phyloP scores from a whole-genome alignment of 2,888 invertebrate genomes.

The Meteorus colon region DNA sequence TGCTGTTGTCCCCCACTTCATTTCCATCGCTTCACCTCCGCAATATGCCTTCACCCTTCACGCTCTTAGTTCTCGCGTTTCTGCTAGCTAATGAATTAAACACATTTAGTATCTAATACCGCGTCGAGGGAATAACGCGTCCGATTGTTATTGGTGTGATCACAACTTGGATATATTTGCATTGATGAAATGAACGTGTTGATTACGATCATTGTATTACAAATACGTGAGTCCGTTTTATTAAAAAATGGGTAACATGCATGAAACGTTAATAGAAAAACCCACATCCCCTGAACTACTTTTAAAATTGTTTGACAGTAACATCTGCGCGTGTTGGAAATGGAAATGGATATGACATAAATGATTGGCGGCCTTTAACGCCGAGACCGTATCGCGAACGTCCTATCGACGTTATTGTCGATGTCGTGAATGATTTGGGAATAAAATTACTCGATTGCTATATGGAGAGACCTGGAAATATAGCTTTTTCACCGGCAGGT shows the following conservation, averaged over 20 bases:
- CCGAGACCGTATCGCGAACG: conserved; percentile 52
- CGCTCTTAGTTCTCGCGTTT: conserved; percentile 24
- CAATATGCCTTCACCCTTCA: conserved; percentile 31
- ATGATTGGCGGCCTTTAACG: conserved; percentile 51
- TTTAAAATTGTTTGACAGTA: conserved; percentile 25
- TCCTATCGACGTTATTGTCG: conserved; percentile 85
- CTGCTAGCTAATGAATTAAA: conserved; percentile 40
- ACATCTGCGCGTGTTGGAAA: not conserved
- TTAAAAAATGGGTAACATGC: conserved; percentile 11
- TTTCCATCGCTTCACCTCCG: conserved; percentile 23
- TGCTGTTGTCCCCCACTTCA: conserved; percentile 8
- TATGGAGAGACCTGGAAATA: conserved; percentile 75
- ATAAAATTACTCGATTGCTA: conserved; percentile 72
- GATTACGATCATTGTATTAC: conserved; percentile 12
- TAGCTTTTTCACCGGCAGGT: conserved; percentile 90
- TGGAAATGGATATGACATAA: conserved; percentile 45
- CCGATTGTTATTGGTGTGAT: conserved; percentile 20
- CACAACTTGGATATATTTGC: not conserved
- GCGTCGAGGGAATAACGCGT: conserved; percentile 24
- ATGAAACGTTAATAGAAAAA: not conserved
- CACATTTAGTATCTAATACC: conserved; percentile 36
- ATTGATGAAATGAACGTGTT: conserved; percentile 22
- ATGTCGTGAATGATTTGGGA: conserved; percentile 84
- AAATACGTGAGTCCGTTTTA: conserved; percentile 18
- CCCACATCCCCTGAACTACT: not conserved